Evolutionary conservation across 1,140 invertebrate genomes (phyloP).

Genomic region (Centruroides sculpturatus): DNA sequence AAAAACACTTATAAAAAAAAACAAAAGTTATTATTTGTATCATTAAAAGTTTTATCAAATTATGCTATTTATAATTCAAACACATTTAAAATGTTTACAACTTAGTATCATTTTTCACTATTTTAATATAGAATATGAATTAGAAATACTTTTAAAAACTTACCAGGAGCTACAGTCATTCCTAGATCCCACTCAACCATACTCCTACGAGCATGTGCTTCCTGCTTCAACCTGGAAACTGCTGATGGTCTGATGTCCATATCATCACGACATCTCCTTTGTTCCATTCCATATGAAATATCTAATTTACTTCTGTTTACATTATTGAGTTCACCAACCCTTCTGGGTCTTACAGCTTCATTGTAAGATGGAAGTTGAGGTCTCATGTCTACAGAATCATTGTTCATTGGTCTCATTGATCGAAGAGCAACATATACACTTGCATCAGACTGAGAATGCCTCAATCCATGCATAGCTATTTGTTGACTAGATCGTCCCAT

Average conservation of each 20-base stretch:
- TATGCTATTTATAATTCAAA: neutral
- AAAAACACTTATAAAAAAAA: no score
- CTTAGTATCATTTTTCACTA: neutral
- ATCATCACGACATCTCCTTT: conserved; percentile 13
- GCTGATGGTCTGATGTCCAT: conserved; percentile 15
- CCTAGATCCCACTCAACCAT: conserved; percentile 14
- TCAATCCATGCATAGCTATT: neutral
- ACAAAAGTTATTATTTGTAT: no score
- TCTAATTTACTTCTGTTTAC: neutral
- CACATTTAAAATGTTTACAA: neutral
- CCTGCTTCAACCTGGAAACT: conserved; percentile 6
- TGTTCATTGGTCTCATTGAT: no score
- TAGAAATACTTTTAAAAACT: neutral
- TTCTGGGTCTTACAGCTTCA: neutral
- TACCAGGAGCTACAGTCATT: conserved; percentile 13
- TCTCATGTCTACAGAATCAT: neutral
- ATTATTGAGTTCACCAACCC: neutral
- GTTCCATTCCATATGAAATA: neutral
- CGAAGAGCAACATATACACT: conserved; percentile 11
- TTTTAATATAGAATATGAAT: neutral
- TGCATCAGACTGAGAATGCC: conserved; percentile 14
- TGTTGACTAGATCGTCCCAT: conserved; percentile 2
- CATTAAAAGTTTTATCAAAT: no score
- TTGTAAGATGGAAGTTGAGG: neutral
- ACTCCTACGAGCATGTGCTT: conserved; percentile 14